phyloP scores from a whole-genome alignment of 2,113 vertebrate species.

The Oryzias woworae region DNA sequence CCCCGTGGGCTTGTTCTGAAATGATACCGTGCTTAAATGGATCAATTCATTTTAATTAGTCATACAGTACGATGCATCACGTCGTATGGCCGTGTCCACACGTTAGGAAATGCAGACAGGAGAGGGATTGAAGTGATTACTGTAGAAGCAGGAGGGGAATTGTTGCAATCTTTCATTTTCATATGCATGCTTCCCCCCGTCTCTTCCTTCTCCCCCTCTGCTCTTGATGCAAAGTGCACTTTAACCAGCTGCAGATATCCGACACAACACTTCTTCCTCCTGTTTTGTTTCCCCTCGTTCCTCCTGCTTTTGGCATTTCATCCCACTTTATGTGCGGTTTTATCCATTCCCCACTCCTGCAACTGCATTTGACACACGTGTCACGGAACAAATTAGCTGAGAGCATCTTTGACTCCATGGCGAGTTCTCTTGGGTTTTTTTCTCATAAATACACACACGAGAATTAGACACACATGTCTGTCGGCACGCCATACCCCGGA shows the following conservation, averaged over 20 bases:
- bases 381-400: slow-evolving; percentile 42
- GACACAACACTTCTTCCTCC: slow-evolving; percentile 37
- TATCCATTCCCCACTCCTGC: slow-evolving; percentile 23
- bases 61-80: slow-evolving; percentile 67
- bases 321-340: slow-evolving; percentile 44
- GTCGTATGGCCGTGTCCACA: slow-evolving; percentile 67
- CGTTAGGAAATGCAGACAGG: slow-evolving; percentile 59
- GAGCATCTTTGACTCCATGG: slow-evolving; percentile 28
- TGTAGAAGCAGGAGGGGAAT: slow-evolving; percentile 50
- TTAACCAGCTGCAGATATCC: slow-evolving; percentile 38
- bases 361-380: slow-evolving; percentile 47
- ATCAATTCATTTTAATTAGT: slow-evolving; percentile 79
- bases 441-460: slow-evolving; percentile 62
- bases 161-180: slow-evolving; percentile 72
- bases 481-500: slow-evolving; percentile 34
- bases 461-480: slow-evolving; percentile 63
- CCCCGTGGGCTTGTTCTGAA: slow-evolving; percentile 71
- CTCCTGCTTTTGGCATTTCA: neutral
- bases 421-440: slow-evolving; percentile 39
- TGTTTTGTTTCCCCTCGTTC: slow-evolving; percentile 27
- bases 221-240: neutral
- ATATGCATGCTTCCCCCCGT: slow-evolving; percentile 53
- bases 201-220: slow-evolving; percentile 9
- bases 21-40: slow-evolving; percentile 72
- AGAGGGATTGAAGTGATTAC: slow-evolving; percentile 68